A percentile compares a stretch with the other conserved stretches of the same genome.
These are phyloP conservation scores for Pheosia tremula DNA, from an alignment of 2,888 invertebrate genomes.

Conservation along the genomic window DNA sequence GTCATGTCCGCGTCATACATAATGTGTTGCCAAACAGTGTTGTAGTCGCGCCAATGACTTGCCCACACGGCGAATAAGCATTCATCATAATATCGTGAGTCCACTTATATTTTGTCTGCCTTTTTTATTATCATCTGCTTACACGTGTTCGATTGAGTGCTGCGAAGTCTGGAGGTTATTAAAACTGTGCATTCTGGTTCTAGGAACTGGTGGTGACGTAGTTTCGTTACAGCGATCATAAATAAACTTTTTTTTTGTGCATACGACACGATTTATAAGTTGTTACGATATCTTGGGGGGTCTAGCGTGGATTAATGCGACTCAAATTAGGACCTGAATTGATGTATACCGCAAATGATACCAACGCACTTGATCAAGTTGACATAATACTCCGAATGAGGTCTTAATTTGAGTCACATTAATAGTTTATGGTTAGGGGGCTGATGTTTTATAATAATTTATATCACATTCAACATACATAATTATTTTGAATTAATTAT, in stretches of 20 bases:
- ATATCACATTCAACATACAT: no score
- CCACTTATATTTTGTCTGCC: constrained; percentile 41
- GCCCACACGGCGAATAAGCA: constrained; percentile 37
- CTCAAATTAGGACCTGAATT: no score
- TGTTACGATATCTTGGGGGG: not conserved
- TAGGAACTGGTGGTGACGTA: not conserved
- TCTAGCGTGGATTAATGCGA: no score
- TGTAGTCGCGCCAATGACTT: constrained; percentile 49
- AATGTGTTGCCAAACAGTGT: constrained; percentile 77
- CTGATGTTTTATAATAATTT: no score
- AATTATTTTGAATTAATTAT: no score
- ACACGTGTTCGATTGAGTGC: constrained; percentile 31
- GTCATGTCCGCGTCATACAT: constrained; percentile 68
- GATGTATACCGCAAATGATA: no score
- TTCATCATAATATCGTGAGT: constrained; percentile 41
- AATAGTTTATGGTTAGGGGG: no score
- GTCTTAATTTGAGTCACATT: no score
- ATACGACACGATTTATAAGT: not conserved
- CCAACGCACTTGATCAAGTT: no score
- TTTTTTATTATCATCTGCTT: constrained; percentile 25
- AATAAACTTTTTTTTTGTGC: not conserved
- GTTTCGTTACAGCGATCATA: not conserved
- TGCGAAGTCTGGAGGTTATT: constrained; percentile 17
- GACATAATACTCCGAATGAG: no score
- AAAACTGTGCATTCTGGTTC: constrained; percentile 19